Evolutionary conservation across 2,113 vertebrate genomes (phyloP).

Genomic region (Telmatochromis sp.): DNA sequence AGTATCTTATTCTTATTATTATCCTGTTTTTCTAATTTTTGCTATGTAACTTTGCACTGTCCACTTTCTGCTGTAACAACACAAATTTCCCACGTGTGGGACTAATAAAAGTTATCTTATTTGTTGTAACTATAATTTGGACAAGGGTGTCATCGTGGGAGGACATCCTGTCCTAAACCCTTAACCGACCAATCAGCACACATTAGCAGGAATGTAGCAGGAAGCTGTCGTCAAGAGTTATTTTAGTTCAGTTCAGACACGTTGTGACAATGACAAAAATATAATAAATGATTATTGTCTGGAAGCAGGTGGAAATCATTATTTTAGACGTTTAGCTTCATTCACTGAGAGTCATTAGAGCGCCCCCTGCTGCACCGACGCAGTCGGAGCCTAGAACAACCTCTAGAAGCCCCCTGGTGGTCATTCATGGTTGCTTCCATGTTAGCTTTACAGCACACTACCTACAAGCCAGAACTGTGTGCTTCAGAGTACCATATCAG

Average conservation of each 20-base stretch:
- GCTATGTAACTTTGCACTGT: rapidly evolving
- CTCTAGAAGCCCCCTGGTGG: background rate
- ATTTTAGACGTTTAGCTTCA: background rate
- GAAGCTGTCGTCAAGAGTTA: background rate
- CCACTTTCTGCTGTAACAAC: background rate
- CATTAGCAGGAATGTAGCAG: background rate
- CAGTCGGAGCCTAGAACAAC: rapidly evolving
- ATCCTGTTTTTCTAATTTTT: background rate
- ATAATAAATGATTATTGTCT: background rate
- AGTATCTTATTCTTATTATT: background rate
- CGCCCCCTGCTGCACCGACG: background rate
- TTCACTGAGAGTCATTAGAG: background rate
- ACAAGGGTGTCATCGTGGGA: background rate
- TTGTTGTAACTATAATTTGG: background rate
- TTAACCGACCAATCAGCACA: background rate
- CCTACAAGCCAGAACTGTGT: background rate
- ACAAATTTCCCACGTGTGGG: background rate
- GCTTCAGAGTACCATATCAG: background rate
- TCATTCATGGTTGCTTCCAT: background rate
- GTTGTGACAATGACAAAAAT: background rate
- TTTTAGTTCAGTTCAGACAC: background rate
- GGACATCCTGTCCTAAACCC: background rate
- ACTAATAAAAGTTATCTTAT: background rate
- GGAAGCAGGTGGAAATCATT: background rate
- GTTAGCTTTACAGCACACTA: background rate